Evolutionary conservation across 2,113 vertebrate species (phyloP).

Genomic region (Colaptes auratus): DNA sequence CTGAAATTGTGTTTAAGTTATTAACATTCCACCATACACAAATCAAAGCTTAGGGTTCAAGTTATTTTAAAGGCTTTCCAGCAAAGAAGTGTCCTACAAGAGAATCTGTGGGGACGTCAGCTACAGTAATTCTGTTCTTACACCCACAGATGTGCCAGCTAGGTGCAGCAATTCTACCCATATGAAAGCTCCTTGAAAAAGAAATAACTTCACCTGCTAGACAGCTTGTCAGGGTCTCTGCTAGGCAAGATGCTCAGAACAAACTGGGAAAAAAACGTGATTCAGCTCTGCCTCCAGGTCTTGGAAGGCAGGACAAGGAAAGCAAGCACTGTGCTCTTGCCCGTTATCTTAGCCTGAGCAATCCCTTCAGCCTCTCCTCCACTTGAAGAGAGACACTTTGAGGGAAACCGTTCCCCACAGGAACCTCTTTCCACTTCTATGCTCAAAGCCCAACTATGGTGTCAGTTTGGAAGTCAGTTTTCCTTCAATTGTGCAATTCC

Average conservation of each 20-base stretch:
- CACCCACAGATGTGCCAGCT: background rate
- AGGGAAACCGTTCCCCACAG: background rate
- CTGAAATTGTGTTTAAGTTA: background rate
- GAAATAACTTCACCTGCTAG: background rate
- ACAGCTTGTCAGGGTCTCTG: background rate
- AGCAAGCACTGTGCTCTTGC: background rate
- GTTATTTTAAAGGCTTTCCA: background rate
- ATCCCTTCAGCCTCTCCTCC: background rate
- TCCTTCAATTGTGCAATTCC: background rate
- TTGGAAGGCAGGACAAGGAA: background rate
- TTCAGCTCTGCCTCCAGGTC: background rate
- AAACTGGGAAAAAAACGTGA: background rate
- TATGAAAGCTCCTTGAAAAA: background rate
- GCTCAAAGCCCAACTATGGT: rapidly evolving
- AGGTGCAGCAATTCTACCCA: rapidly evolving
- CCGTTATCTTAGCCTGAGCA: background rate
- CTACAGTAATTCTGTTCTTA: background rate
- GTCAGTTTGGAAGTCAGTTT: rapidly evolving
- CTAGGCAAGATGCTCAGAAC: background rate
- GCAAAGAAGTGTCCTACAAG: background rate
- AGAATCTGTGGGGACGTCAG: background rate
- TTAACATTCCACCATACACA: background rate
- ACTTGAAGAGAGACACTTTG: background rate
- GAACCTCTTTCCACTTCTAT: rapidly evolving
- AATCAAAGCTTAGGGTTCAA: background rate